Conservation (phyloP, 2,113 vertebrate species). For the Vireo altiloquus region DNA sequence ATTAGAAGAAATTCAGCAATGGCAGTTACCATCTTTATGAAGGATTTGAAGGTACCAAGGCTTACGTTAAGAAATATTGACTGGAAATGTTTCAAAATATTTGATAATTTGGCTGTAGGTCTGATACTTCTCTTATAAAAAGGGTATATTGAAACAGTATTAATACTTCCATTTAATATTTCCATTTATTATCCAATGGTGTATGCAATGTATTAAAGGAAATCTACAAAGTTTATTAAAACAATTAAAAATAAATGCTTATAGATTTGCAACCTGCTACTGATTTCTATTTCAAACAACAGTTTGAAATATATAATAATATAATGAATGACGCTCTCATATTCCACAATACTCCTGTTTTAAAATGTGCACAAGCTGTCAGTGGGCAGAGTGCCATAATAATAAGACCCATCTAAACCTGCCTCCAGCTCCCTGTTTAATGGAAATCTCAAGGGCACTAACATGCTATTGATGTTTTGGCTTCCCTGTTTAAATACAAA, state of each 20-base stretch:
- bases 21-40: not conserved
- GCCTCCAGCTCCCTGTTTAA: conserved; percentile 8
- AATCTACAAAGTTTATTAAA: not conserved
- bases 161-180: not conserved
- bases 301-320: not conserved
- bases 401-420: not conserved
- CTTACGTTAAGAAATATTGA: not conserved
- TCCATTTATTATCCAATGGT: not conserved
- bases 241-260: not conserved
- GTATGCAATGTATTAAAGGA: not conserved
- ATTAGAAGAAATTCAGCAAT: not conserved
- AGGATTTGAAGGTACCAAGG: not conserved
- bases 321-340: not conserved
- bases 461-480: conserved; percentile 23
- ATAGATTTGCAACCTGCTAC: not conserved
- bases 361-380: not conserved
- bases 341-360: not conserved
- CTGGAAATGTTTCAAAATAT: not conserved
- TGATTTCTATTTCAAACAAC: not conserved
- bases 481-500: not conserved
- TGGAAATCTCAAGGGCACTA: not conserved
- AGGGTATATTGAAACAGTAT: not conserved
- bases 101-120: not conserved
- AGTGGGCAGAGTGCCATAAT: not conserved
- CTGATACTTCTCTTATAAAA: not conserved